Conservation (phyloP, 1,140 invertebrate species). For the Hylaeus anthracinus region DNA sequence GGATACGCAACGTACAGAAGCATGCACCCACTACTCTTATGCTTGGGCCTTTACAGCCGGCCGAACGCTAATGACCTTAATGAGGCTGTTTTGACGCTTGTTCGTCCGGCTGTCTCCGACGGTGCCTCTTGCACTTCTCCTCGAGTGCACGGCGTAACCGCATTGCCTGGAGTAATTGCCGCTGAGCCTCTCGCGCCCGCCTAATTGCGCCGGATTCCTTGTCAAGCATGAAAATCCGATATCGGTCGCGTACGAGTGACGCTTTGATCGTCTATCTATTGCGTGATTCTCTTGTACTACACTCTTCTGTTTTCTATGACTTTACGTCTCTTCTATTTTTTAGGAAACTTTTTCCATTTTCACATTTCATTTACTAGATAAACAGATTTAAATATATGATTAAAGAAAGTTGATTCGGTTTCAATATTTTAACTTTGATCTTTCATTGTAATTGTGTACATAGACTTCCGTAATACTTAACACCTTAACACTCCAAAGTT, state of each 20-base stretch:
- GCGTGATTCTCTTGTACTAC: no score
- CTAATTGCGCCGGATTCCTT: slow-evolving; percentile 72
- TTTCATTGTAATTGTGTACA: no score
- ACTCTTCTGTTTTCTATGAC: no score
- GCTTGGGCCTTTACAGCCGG: slow-evolving; percentile 53
- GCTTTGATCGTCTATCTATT: slow-evolving; percentile 9
- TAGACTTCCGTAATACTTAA: no score
- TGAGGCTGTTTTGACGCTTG: slow-evolving; percentile 72
- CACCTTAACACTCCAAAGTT: no score
- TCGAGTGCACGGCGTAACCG: slow-evolving; percentile 45
- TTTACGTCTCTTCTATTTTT: no score
- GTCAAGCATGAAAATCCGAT: slow-evolving; percentile 68
- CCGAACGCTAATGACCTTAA: slow-evolving; percentile 70
- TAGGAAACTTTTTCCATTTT: no score
- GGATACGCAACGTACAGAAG: slow-evolving; percentile 25
- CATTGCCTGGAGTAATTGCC: slow-evolving; percentile 67
- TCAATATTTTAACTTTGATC: no score
- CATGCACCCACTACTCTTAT: slow-evolving; percentile 52
- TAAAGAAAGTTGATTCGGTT: no score
- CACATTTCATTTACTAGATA: no score
- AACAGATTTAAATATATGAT: no score
- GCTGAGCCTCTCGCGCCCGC: slow-evolving; percentile 56
- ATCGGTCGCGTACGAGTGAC: slow-evolving; percentile 53
- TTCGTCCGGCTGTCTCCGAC: slow-evolving; percentile 46
- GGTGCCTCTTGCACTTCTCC: slow-evolving; percentile 34